Conservation (phyloP, 2,113 vertebrate genomes). For the Steatornis caripensis region DNA sequence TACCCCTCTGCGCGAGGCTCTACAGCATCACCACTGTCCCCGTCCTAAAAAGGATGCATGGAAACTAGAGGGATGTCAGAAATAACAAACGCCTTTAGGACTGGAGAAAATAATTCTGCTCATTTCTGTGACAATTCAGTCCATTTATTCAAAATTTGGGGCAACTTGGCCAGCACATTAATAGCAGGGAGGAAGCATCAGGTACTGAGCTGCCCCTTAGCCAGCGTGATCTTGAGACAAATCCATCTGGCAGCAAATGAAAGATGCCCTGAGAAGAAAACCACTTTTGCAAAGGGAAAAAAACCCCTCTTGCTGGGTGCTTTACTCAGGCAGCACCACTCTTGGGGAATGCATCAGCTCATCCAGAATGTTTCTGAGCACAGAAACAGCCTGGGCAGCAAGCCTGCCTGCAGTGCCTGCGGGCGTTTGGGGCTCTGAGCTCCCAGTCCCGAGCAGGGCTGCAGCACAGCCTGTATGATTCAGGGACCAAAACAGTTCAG, state of each 20-base stretch:
- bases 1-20: neutral
- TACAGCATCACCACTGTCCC: rapidly evolving
- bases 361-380: neutral
- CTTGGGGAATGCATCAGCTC: neutral
- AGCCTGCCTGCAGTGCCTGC: rapidly evolving
- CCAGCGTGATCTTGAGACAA: neutral
- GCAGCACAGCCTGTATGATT: neutral
- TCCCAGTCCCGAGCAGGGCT: neutral
- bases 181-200: neutral
- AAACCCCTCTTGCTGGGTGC: neutral
- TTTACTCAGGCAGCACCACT: neutral
- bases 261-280: neutral
- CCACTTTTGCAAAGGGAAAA: neutral
- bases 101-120: neutral
- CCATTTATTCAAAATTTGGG: neutral
- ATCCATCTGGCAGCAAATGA: neutral
- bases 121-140: neutral
- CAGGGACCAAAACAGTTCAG: neutral
- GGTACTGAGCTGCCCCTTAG: neutral
- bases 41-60: rapidly evolving
- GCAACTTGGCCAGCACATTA: neutral
- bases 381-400: neutral
- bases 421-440: neutral
- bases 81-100: neutral
- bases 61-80: neutral